Evolutionary conservation across 2,797 vertebrate genomes (phyloP), one percentile per base, ranked within the genome.

Genomic region (Linurgus olivaceus): DNA sequence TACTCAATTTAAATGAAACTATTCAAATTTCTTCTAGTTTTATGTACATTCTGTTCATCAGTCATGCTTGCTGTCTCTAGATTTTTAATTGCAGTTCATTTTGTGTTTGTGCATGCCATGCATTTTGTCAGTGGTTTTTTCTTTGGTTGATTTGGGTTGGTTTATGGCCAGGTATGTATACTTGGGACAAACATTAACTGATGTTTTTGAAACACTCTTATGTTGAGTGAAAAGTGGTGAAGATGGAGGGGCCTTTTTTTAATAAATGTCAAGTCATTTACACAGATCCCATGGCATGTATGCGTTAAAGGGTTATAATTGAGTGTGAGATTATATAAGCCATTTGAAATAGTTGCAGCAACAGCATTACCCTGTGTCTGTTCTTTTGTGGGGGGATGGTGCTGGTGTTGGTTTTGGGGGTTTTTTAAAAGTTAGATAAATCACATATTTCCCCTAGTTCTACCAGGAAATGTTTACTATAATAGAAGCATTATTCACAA

Each of bases 381-480:
- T 7, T 65, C 18, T 67, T 50, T 42, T 33, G 17, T 4, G 6
- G 6, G 9, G 4, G 1, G 2, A 10, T 24, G 28, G 7, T 17
- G 38, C 5, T 31, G 11, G 13, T 54, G 4, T 31, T 67, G 11
- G 8, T 45, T 70, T 50, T 12, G 11, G 11, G 8, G 3, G 0
- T 21, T 52, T 73, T 42, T 31, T 25, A 12, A 1, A 37, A 38
- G 28, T 44, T 86, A 28, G 35, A 19, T 33, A 35, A 68, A 80
- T 68, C 48, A 63, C 9, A 38, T 4, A 5, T 82, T 87, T 82
- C 7, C 7, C 10, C 9, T 74, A 45, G 21, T 71, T 91, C 21
- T 74, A 33, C 9, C 13, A 76, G 29, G 16, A 82, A 76, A 28
- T 76, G 18, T 25, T 70, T 75, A 38, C 48, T 76, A 16, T 42